Evolutionary conservation across 2,113 vertebrate genomes (phyloP).

Genomic region (Thermophis baileyi): DNA sequence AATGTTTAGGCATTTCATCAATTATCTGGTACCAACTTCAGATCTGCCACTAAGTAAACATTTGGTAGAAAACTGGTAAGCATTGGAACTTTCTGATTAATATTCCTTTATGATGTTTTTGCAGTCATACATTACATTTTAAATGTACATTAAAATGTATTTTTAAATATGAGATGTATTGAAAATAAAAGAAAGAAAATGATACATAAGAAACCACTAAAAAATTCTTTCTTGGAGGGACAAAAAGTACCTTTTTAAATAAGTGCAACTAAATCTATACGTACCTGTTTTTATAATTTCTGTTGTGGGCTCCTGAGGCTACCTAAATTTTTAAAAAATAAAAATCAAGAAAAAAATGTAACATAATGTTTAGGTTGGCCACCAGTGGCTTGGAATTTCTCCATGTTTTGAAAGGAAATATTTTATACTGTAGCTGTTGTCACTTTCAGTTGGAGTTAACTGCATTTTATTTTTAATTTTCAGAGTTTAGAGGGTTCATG

Average conservation of each 20-base stretch:
- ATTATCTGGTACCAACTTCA: neutral
- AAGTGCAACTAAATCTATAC: neutral
- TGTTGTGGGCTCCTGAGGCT: neutral
- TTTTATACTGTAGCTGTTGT: neutral
- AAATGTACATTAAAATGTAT: neutral
- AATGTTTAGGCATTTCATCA: neutral
- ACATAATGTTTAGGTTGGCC: neutral
- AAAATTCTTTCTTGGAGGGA: neutral
- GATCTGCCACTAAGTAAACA: neutral
- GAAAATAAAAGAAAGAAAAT: neutral
- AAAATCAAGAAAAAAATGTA: neutral
- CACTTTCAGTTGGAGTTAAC: neutral
- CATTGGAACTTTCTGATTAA: neutral
- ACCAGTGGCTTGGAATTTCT: neutral
- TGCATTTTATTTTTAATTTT: neutral
- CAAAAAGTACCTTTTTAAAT: neutral
- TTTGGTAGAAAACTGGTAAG: neutral
- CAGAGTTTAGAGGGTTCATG: neutral
- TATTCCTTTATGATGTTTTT: neutral
- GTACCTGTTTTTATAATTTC: neutral
- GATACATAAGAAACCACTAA: neutral
- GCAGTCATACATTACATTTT: neutral
- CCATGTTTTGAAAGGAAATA: fast-evolving
- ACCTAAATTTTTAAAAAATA: neutral
- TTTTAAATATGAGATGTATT: neutral